These are phyloP conservation scores for Carassius carassius DNA, from an alignment of 2,113 vertebrate species.

Conservation along the genomic window DNA sequence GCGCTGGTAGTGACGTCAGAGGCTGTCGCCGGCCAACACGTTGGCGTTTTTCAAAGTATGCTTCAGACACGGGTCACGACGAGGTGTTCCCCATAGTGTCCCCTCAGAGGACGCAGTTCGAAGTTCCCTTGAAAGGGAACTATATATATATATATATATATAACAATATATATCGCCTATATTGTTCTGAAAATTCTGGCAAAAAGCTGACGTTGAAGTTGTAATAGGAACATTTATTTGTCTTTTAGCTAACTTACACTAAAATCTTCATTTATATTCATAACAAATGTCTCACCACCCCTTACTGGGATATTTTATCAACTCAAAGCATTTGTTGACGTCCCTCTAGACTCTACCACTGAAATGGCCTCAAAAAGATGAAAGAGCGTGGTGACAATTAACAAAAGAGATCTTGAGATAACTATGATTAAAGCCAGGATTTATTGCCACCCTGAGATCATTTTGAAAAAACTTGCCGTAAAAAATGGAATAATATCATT, in stretches of 20 bases:
- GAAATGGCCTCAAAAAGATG: conserved; percentile 17
- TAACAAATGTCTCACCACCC: background rate
- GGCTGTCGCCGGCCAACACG: too few species aligned
- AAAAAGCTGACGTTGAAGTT: background rate
- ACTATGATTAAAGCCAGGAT: conserved; percentile 58
- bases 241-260: background rate
- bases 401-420: conserved; percentile 38
- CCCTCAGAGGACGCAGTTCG: too few species aligned
- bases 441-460: conserved; percentile 40
- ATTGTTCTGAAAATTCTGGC: background rate
- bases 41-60: too few species aligned
- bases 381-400: conserved; percentile 58
- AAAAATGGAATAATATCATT: conserved; percentile 66
- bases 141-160: too few species aligned
- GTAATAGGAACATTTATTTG: background rate
- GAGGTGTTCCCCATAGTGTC: too few species aligned
- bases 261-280: background rate
- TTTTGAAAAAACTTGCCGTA: conserved; percentile 62
- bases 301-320: background rate
- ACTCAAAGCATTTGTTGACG: background rate
- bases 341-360: background rate
- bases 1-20: too few species aligned
- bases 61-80: too few species aligned
- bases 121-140: too few species aligned
- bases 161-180: too few species aligned